Evolutionary conservation across 2,888 invertebrate genomes (phyloP), one percentile per base, ranked within the genome.

Genomic region (Xanthorhoe spadicearia): DNA sequence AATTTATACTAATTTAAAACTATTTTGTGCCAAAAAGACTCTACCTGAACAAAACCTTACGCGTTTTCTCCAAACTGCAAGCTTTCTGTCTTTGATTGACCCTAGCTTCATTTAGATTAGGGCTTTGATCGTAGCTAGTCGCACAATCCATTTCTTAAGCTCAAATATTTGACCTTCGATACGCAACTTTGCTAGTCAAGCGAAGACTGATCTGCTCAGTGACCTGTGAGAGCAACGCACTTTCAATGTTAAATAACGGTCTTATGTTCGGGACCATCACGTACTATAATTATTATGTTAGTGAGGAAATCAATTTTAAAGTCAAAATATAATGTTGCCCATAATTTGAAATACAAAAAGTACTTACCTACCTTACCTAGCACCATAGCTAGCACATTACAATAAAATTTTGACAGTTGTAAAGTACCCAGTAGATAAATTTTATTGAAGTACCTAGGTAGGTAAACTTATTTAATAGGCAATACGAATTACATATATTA

Each of bases 151-250:
- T 69, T 70, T 68, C 71, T 23, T 71, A 73, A 78, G 72, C 80
- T 73, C 76, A 81, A 86, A 84, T 83, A 82, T 85, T 81, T 84
- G 82, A 87, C 83, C 83, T 86, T 84, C 76, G 74, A 56, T 72
- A 74, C 73, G 71, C 69, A 78, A 80, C 82, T 83, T 82, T 77
- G 78, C 81, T 72, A 82, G 77, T 77, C 76, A 75, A 77, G 73
- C 70, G 74, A 76, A 71, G 64, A 76, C 72, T 77, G 77, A 77
- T 72, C 66, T 77, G 77, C 78, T 70, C 69, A 73, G 77, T 85
- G 84, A 84, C 82, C 86, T 83, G 79, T 77, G 82, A 80, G 86
- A 83, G 81, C 86, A 86, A 86, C 81, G 87, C 77, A 81, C 87
- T 86, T 83, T 84, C 82, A 83, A 86, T 82, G 82, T 82, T 74